A percentile compares a stretch with the other conserved stretches of the same genome.
These are phyloP conservation scores for Acleris laterana DNA, from an alignment of 2,888 invertebrate species.

Conservation along the genomic window DNA sequence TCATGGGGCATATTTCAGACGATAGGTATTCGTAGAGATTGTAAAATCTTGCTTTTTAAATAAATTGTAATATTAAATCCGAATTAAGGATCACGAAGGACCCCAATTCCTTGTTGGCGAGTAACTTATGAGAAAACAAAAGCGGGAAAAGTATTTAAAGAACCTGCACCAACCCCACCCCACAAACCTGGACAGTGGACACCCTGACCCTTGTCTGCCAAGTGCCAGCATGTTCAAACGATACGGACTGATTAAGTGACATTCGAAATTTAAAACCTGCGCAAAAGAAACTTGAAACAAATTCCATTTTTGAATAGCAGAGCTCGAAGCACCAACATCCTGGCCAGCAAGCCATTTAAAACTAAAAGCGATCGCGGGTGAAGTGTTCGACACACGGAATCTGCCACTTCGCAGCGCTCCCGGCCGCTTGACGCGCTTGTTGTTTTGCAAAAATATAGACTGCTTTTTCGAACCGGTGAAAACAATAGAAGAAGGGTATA, in stretches of 20 bases:
- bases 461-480: slow-evolving; percentile 7
- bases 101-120: too few relatives aligned
- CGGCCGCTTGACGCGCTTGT: slow-evolving; percentile 16
- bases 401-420: slow-evolving; percentile 34
- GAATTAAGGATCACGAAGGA: too few relatives aligned
- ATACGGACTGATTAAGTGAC: neutral
- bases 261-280: slow-evolving; percentile 1
- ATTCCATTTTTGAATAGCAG: slow-evolving; percentile 3
- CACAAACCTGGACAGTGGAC: too few relatives aligned
- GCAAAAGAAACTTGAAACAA: slow-evolving; percentile 1
- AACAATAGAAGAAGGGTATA: slow-evolving; percentile 3
- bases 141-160: too few relatives aligned
- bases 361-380: slow-evolving; percentile 35
- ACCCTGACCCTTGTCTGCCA: too few relatives aligned
- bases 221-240: too few relatives aligned
- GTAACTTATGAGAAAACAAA: too few relatives aligned
- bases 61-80: too few relatives aligned
- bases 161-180: too few relatives aligned
- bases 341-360: slow-evolving; percentile 34
- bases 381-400: slow-evolving; percentile 38
- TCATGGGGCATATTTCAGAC: too few relatives aligned
- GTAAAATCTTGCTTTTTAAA: too few relatives aligned
- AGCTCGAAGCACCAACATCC: slow-evolving; percentile 26
- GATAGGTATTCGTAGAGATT: too few relatives aligned
- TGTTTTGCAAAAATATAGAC: slow-evolving; percentile 16